These are phyloP conservation scores for Podarcis raffonei DNA, from an alignment of 2,113 vertebrate genomes.

Conservation along the genomic window DNA sequence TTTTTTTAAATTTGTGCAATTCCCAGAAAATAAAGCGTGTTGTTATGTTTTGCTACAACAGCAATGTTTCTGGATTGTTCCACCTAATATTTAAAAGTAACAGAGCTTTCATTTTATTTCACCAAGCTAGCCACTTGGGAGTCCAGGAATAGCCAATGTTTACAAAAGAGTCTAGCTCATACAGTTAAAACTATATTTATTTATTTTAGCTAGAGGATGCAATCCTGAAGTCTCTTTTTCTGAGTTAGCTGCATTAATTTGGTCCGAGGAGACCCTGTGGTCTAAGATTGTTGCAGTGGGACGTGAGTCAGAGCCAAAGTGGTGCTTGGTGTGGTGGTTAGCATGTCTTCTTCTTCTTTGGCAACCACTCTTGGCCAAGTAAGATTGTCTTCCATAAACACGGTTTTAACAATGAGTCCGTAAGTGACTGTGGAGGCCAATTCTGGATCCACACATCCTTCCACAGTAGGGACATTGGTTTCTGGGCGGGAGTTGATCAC, in stretches of 20 bases:
- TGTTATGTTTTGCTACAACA: slow-evolving; percentile 40
- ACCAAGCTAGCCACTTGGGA: slow-evolving; percentile 32
- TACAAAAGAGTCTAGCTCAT: slow-evolving; percentile 38
- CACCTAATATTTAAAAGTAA: slow-evolving; percentile 21
- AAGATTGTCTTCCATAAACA: too few relatives aligned
- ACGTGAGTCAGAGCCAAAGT: background rate
- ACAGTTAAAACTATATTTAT: slow-evolving; percentile 38
- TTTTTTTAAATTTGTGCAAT: slow-evolving; percentile 32
- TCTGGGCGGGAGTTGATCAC: too few relatives aligned
- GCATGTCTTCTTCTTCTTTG: too few relatives aligned
- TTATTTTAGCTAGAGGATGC: slow-evolving; percentile 37
- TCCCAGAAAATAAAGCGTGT: slow-evolving; percentile 53
- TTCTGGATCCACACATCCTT: too few relatives aligned
- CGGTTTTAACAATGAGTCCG: too few relatives aligned
- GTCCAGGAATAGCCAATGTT: slow-evolving; percentile 32
- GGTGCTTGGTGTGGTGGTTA: background rate
- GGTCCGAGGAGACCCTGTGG: background rate
- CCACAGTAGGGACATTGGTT: too few relatives aligned
- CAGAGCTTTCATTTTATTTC: slow-evolving; percentile 37
- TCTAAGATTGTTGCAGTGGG: background rate
- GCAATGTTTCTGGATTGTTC: slow-evolving; percentile 30
- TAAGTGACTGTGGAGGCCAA: too few relatives aligned
- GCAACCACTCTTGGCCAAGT: too few relatives aligned
- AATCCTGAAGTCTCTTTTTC: background rate
- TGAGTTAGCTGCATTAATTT: background rate